These are phyloP conservation scores for Agonopterix alstromeriana DNA, from an alignment of 2,888 invertebrate genomes.

Conservation along the genomic window DNA sequence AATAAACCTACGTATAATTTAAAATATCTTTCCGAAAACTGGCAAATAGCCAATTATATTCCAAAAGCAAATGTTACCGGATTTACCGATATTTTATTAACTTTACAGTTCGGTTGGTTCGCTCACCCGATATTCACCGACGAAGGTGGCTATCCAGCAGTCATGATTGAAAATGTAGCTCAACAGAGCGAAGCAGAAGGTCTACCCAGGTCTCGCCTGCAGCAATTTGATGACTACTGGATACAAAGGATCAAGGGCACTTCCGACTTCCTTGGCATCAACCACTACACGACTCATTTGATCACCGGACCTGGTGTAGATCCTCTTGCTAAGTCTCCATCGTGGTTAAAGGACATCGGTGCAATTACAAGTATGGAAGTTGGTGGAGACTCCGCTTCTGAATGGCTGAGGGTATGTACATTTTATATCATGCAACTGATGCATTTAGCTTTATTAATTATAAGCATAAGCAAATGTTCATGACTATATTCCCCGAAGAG, in stretches of 20 bases:
- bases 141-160: constrained; percentile 66
- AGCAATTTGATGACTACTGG: constrained; percentile 66
- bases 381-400: constrained; percentile 64
- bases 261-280: constrained; percentile 69
- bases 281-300: constrained; percentile 69
- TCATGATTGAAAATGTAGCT: constrained; percentile 64
- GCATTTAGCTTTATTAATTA: neutral
- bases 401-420: constrained; percentile 66
- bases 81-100: neutral
- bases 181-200: constrained; percentile 60
- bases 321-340: constrained; percentile 58
- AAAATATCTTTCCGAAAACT: too few relatives aligned
- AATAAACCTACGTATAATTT: too few relatives aligned
- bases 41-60: too few relatives aligned
- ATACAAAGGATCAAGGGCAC: constrained; percentile 63
- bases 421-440: neutral
- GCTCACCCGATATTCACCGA: constrained; percentile 71
- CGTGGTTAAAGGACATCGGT: constrained; percentile 70
- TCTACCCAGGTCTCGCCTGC: constrained; percentile 50
- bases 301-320: constrained; percentile 60
- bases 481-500: too few relatives aligned
- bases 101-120: constrained; percentile 70
- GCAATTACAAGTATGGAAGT: constrained; percentile 62
- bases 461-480: too few relatives aligned
- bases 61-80: too few relatives aligned